Conservation (phyloP, 2,888 invertebrate species). For the Sycophila texana region DNA sequence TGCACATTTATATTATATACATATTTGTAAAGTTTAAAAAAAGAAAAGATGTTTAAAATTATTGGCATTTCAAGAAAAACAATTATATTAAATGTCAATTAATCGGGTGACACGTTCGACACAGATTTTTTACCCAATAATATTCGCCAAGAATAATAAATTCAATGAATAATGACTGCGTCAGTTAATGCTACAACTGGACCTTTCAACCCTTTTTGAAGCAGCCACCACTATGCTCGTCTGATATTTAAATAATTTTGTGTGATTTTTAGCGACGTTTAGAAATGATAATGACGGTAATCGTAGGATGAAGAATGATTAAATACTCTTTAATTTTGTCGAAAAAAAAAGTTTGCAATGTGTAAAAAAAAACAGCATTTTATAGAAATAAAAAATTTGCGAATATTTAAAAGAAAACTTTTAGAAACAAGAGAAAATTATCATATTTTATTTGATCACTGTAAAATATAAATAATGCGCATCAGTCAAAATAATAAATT, state of each 20-base stretch:
- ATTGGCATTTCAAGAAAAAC: too few species aligned
- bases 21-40: too few species aligned
- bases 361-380: background rate
- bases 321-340: background rate
- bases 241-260: conserved; percentile 29
- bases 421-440: too few species aligned
- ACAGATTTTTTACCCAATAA: conserved; percentile 20
- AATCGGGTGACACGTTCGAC: background rate
- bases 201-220: conserved; percentile 20
- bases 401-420: background rate
- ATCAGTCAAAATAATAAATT: background rate
- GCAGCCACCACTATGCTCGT: background rate
- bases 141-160: conserved; percentile 12
- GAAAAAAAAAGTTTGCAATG: background rate
- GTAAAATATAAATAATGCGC: background rate
- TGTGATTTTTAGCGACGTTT: background rate
- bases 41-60: too few species aligned
- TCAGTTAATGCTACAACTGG: conserved; percentile 24
- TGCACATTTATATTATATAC: too few species aligned
- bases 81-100: background rate
- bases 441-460: background rate
- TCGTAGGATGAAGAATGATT: background rate
- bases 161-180: background rate
- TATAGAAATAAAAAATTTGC: background rate
- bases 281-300: background rate